These are phyloP conservation scores for Yponomeuta sedellus DNA, from an alignment of 2,888 invertebrate genomes.

Conservation along the genomic window DNA sequence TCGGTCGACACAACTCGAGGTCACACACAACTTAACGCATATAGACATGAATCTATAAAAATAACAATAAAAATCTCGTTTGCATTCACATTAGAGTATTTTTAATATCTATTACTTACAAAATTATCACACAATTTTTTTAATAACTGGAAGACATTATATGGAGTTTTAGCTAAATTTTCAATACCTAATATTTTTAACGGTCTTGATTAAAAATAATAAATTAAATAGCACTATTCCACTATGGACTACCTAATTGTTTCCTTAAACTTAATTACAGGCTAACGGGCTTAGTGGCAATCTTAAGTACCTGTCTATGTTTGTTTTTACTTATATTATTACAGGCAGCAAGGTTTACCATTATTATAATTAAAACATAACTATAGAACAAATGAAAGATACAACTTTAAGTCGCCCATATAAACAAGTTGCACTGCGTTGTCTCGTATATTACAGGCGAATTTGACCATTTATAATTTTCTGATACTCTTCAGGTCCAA, in stretches of 20 bases:
- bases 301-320: too few species aligned
- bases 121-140: neutral
- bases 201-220: neutral
- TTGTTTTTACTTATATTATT: too few species aligned
- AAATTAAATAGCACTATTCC: neutral
- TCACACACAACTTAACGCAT: too few species aligned
- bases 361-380: too few species aligned
- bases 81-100: neutral
- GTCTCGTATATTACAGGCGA: constrained; percentile 68
- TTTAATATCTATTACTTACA: neutral
- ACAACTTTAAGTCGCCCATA: neutral
- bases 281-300: too few species aligned
- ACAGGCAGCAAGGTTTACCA: too few species aligned
- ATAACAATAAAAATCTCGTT: neutral
- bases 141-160: neutral
- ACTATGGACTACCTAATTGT: neutral
- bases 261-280: too few species aligned
- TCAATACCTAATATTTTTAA: too few species aligned
- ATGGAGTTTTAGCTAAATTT: neutral
- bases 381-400: too few species aligned
- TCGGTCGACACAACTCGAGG: too few species aligned
- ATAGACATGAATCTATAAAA: too few species aligned
- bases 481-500: constrained; percentile 84
- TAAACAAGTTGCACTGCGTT: neutral
- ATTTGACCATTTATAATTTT: constrained; percentile 86